A percentile compares a stretch with the other conserved stretches of the same genome.
These are phyloP conservation scores for Synodontis membranacea DNA, from an alignment of 2,113 vertebrate genomes.

Conservation along the genomic window DNA sequence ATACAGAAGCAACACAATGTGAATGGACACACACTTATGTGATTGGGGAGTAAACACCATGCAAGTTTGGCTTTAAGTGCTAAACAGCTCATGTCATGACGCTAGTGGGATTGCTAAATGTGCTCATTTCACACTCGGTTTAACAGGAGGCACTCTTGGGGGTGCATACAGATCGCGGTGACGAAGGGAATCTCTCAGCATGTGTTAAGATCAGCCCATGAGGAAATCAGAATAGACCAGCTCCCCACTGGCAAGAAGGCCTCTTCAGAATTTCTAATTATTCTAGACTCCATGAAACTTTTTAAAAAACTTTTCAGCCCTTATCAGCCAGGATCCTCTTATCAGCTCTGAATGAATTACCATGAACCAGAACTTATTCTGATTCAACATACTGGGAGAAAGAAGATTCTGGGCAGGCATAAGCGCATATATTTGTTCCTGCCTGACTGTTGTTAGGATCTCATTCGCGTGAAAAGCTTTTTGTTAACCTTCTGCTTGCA, in stretches of 20 bases:
- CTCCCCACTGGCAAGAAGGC: constrained; percentile 17
- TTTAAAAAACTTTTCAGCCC: neutral
- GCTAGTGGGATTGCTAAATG: constrained; percentile 69
- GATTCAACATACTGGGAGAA: neutral
- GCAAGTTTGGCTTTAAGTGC: constrained; percentile 61
- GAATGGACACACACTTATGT: constrained; percentile 1
- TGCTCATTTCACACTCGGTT: constrained; percentile 78
- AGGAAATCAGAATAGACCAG: constrained; percentile 21
- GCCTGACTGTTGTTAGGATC: neutral
- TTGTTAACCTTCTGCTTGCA: constrained; percentile 4
- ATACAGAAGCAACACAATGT: neutral
- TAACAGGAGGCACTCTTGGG: constrained; percentile 65
- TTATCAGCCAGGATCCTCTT: neutral
- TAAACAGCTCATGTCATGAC: constrained; percentile 66
- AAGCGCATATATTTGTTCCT: neutral
- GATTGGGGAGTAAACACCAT: constrained; percentile 54
- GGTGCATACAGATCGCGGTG: constrained; percentile 58
- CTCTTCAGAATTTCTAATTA: constrained; percentile 9
- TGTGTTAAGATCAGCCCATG: constrained; percentile 53
- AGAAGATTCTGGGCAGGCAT: neutral
- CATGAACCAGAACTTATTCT: neutral
- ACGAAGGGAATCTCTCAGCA: constrained; percentile 63
- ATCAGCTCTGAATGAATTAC: neutral
- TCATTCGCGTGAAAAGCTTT: neutral
- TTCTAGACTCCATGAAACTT: neutral